These are phyloP conservation scores for Acropora tenuis DNA, from an alignment of 64 coral and sea anemone species.

Conservation along the genomic window DNA sequence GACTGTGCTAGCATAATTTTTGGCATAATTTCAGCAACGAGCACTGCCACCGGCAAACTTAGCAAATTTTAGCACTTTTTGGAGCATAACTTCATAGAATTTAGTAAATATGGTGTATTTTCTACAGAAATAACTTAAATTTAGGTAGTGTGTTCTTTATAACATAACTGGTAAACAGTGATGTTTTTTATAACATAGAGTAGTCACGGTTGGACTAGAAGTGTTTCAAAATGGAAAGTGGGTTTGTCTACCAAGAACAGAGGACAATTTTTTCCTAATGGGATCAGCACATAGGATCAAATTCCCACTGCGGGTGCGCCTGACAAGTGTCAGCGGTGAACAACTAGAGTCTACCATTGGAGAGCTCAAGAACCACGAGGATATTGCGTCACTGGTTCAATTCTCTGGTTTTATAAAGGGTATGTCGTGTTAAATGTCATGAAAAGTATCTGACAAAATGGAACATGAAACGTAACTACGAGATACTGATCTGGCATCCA, in stretches of 20 bases:
- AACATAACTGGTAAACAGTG: no score
- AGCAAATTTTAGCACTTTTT: no score
- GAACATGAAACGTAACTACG: no score
- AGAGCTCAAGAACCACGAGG: constrained; percentile 2
- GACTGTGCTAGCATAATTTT: no score
- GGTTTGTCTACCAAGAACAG: constrained; percentile 14
- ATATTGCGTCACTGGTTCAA: constrained; percentile 25
- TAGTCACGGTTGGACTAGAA: constrained; percentile 34
- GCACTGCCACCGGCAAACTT: no score
- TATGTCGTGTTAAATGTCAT: neutral
- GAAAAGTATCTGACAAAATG: no score
- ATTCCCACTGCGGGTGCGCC: constrained; percentile 26
- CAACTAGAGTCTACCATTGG: constrained; percentile 28
- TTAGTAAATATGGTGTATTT: no score
- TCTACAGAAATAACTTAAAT: no score
- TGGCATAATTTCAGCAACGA: no score
- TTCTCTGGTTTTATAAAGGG: constrained; percentile 34
- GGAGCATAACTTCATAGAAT: no score
- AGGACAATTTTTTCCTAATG: constrained; percentile 34
- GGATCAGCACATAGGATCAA: constrained; percentile 14
- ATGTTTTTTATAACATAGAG: neutral
- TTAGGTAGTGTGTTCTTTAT: no score
- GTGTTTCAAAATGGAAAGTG: constrained; percentile 12
- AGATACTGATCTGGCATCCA: no score
- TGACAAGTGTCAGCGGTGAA: constrained; percentile 51